Percentiles rank a stretch among this genome's conserved stretches.
These are phyloP conservation scores for Tenebrosternarchus preto DNA, from an alignment of 2,113 vertebrate species.

Conservation along the genomic window DNA sequence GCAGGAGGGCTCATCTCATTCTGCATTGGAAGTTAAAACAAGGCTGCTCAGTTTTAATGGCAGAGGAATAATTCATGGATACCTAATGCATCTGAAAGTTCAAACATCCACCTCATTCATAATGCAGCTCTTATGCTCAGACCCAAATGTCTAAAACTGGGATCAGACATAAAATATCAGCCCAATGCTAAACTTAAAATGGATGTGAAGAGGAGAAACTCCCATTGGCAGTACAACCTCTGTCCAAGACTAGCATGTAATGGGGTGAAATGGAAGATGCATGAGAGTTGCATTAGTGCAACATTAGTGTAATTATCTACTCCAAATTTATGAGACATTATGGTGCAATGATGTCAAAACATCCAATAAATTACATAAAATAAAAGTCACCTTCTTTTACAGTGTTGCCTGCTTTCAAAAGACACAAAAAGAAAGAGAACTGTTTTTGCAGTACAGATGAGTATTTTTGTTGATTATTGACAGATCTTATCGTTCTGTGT, in stretches of 20 bases:
- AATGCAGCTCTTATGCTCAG: conserved; percentile 32
- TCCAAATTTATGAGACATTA: neutral
- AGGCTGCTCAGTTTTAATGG: conserved; percentile 49
- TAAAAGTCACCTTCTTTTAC: neutral
- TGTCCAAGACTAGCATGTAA: neutral
- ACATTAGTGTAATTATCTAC: neutral
- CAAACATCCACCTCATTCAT: conserved; percentile 35
- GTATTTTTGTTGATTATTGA: conserved; percentile 1
- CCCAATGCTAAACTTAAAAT: neutral
- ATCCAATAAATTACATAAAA: conserved; percentile 1
- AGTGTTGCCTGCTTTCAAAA: neutral
- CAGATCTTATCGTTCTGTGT: conserved; percentile 15
- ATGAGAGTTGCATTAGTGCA: neutral
- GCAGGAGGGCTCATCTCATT: conserved; percentile 54
- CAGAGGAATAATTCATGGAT: conserved; percentile 54
- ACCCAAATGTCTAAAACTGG: neutral
- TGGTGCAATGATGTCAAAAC: neutral
- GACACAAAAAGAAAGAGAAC: neutral
- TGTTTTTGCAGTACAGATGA: neutral
- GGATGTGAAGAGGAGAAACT: neutral
- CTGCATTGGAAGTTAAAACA: conserved; percentile 47
- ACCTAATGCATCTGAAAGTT: conserved; percentile 44
- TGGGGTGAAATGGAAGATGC: too few relatives aligned
- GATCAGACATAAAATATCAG: conserved; percentile 13
- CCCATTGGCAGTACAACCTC: neutral